A percentile compares a stretch with the other conserved stretches of the same genome.
These are phyloP conservation scores for Eulemur macaco DNA, from an alignment of 2,113 vertebrate genomes.

Conservation along the genomic window DNA sequence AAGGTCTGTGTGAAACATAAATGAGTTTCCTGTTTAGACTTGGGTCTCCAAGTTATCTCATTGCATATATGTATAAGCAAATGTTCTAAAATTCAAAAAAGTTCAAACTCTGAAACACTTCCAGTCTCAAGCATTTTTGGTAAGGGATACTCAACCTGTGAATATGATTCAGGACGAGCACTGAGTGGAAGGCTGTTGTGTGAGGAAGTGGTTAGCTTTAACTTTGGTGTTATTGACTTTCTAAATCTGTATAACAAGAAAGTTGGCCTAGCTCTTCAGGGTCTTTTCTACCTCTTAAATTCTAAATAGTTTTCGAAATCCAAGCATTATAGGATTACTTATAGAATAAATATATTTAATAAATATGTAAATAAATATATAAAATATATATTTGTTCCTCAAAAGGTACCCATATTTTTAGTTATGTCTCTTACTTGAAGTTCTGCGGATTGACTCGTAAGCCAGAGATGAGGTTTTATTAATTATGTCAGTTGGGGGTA, in stretches of 20 bases:
- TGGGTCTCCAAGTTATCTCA: not conserved
- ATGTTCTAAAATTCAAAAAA: not conserved
- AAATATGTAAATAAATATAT: not conserved
- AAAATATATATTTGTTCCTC: not conserved
- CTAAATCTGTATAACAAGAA: not conserved
- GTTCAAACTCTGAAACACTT: not conserved
- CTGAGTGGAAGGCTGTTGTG: not conserved
- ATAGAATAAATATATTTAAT: not conserved
- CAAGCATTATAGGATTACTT: not conserved
- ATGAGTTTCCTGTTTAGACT: not conserved
- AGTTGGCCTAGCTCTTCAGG: not conserved
- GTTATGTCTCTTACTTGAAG: not conserved
- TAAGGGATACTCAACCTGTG: not conserved
- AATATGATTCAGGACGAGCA: not conserved
- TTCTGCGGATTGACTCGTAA: not conserved
- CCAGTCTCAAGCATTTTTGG: not conserved
- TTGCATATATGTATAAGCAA: not conserved
- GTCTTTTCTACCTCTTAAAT: not conserved
- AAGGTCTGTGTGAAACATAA: not conserved
- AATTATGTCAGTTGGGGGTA: not conserved
- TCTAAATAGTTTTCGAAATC: not conserved
- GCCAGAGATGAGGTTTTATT: not conserved
- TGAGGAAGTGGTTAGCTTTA: not conserved
- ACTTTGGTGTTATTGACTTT: not conserved
- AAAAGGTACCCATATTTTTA: not conserved